Evolutionary conservation across 1,140 invertebrate species (phyloP).

Genomic region (Tetranychus urticae): DNA sequence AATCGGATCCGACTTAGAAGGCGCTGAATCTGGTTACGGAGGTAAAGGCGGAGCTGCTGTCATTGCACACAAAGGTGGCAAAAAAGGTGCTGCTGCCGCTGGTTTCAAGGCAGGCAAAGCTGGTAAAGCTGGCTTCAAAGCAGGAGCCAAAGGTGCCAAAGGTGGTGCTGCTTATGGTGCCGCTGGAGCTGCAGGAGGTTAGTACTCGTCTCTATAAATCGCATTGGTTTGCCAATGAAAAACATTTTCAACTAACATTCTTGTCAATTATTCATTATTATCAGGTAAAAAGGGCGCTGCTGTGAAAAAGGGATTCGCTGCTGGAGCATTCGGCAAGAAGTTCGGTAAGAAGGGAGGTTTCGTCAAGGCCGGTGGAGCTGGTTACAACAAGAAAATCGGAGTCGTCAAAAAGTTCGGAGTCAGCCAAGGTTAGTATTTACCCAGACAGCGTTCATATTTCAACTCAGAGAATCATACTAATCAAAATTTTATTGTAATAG

Average conservation of each 20-base stretch:
- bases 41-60: not conserved
- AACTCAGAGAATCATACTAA: not conserved
- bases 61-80: not conserved
- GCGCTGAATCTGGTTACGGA: not conserved
- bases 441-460: not conserved
- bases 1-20: not conserved
- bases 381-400: constrained; percentile 8
- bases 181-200: constrained; percentile 3
- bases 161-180: constrained; percentile 2
- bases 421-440: not conserved
- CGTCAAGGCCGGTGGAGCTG: constrained; percentile 6
- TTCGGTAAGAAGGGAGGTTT: constrained; percentile 3
- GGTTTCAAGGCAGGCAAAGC: not conserved
- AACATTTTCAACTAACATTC: not conserved
- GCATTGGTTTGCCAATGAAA: not conserved
- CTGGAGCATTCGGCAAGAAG: not conserved
- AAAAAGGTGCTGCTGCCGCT: not conserved
- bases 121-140: not conserved
- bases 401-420: constrained; percentile 3
- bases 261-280: not conserved
- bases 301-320: not conserved
- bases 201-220: not conserved
- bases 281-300: not conserved
- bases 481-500: not conserved
- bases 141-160: not conserved